phyloP scores from a whole-genome alignment of 2,797 vertebrate species.

The Squalus acanthias region DNA sequence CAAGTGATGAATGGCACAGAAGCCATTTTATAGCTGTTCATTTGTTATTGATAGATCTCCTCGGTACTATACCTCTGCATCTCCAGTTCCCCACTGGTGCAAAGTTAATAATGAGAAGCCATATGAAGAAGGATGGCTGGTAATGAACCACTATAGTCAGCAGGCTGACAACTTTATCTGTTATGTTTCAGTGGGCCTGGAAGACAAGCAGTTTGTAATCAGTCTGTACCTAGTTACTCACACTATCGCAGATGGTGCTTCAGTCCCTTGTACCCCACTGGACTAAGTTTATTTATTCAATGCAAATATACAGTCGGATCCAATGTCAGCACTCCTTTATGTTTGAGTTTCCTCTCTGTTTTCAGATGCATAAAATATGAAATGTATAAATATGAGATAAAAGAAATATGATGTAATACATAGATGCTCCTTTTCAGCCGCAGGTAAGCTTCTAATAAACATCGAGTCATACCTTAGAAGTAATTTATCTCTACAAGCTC shows the following conservation, averaged over 20 bases:
- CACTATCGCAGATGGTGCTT: not conserved
- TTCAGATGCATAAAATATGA: not conserved
- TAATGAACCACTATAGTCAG: not conserved
- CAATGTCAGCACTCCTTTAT: not conserved
- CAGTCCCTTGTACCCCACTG: not conserved
- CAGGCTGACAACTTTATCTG: not conserved
- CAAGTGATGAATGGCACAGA: not conserved
- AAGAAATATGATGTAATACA: not conserved
- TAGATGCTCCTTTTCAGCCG: not conserved
- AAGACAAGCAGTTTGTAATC: not conserved
- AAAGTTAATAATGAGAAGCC: not conserved
- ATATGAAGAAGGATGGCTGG: slow-evolving; percentile 2
- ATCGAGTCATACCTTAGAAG: not conserved
- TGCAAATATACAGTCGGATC: not conserved
- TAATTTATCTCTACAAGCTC: not conserved
- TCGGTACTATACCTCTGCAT: not conserved
- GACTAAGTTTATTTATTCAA: slow-evolving; percentile 14
- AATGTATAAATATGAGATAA: slow-evolving; percentile 8
- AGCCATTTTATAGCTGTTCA: not conserved
- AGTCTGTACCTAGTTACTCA: not conserved
- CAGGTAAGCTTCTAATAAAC: not conserved
- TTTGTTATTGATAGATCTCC: not conserved
- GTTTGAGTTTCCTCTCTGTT: not conserved
- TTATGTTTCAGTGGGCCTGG: not conserved
- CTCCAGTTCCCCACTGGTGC: not conserved